Conservation (phyloP, 2,113 vertebrate species). For the Xiphophorus hellerii region DNA sequence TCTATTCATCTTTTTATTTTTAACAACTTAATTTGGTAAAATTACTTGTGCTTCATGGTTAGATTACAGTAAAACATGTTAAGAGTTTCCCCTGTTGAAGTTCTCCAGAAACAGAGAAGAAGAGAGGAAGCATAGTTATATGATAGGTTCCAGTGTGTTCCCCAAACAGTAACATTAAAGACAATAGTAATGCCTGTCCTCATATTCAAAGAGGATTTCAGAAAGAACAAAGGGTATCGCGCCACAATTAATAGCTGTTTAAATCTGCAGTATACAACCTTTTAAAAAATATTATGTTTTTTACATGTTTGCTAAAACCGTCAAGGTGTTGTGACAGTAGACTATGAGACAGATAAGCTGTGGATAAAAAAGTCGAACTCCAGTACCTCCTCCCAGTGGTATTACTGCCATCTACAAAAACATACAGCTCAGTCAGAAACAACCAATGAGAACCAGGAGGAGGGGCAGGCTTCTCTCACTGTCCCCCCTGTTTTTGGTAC, state of each 20-base stretch:
- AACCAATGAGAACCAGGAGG: too few species aligned
- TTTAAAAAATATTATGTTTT: too few species aligned
- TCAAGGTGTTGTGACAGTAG: too few species aligned
- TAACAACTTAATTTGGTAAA: conserved; percentile 21
- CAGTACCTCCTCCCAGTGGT: too few species aligned
- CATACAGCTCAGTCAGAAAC: too few species aligned
- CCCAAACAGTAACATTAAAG: not conserved
- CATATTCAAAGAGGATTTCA: conserved; percentile 5
- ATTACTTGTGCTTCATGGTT: conserved; percentile 29
- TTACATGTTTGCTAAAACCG: too few species aligned
- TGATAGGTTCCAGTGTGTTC: too few species aligned
- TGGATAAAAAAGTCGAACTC: too few species aligned
- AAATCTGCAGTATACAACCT: not conserved
- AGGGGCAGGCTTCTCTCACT: too few species aligned
- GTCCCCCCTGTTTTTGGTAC: too few species aligned
- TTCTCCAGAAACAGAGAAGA: conserved; percentile 27
- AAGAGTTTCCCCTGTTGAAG: conserved; percentile 28
- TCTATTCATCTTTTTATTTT: conserved; percentile 6
- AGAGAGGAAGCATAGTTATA: not conserved
- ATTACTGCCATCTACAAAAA: too few species aligned
- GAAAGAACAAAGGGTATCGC: conserved; percentile 3
- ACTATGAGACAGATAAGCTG: too few species aligned
- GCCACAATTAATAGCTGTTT: not conserved
- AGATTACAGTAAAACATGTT: conserved; percentile 41
- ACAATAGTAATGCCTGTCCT: not conserved